Percentiles rank a stretch among this genome's conserved stretches.
These are phyloP conservation scores for Chiloscyllium plagiosum DNA, from an alignment of 2,113 vertebrate genomes.

Conservation along the genomic window DNA sequence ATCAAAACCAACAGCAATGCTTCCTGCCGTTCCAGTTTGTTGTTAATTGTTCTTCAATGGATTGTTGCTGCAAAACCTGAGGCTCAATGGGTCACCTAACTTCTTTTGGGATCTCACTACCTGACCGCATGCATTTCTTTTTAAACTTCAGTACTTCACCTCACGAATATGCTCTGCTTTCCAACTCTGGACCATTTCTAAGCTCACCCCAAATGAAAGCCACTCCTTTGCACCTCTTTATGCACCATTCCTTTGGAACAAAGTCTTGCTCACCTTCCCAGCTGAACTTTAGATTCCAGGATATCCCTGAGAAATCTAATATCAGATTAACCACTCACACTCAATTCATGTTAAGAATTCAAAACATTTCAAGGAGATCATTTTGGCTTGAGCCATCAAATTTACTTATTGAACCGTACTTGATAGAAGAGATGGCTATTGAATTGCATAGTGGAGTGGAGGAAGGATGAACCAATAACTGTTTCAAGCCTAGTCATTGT, in stretches of 20 bases:
- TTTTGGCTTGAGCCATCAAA: background rate
- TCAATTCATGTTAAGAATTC: background rate
- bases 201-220: background rate
- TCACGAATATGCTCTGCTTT: background rate
- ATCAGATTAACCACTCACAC: background rate
- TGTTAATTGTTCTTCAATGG: background rate
- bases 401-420: background rate
- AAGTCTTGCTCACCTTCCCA: background rate
- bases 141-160: background rate
- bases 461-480: background rate
- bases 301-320: background rate
- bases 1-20: background rate
- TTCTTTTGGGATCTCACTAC: background rate
- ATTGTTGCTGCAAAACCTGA: background rate
- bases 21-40: background rate
- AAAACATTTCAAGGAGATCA: background rate
- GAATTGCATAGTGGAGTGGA: background rate
- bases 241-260: background rate
- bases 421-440: background rate
- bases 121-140: background rate
- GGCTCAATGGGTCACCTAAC: background rate
- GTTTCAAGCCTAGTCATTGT: background rate
- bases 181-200: background rate
- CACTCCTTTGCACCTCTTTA: background rate
- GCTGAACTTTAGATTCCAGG: background rate